Conservation (phyloP, 2,888 invertebrate species). For the Leucozona laternaria region DNA sequence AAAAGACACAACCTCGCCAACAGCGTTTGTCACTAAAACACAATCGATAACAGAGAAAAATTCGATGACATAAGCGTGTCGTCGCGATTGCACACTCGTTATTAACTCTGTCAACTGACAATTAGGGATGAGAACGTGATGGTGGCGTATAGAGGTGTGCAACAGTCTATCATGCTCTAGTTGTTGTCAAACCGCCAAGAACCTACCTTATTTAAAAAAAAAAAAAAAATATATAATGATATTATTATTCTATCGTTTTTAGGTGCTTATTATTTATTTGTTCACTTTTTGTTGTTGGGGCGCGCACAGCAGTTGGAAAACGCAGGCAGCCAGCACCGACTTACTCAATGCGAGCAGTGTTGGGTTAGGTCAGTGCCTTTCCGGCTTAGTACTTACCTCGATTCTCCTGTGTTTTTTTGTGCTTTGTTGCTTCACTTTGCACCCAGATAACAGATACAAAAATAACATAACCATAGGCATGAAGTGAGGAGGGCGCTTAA, state of each 20-base stretch:
- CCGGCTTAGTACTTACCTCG: slow-evolving; percentile 57
- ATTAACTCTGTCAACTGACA: slow-evolving; percentile 49
- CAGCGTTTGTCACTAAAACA: slow-evolving; percentile 26
- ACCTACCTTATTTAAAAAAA: slow-evolving; percentile 14
- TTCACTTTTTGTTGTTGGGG: slow-evolving; percentile 13
- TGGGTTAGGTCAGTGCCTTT: slow-evolving; percentile 70
- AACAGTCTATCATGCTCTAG: slow-evolving; percentile 62
- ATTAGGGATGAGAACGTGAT: slow-evolving; percentile 38
- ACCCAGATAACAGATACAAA: slow-evolving; percentile 62
- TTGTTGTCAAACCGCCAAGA: slow-evolving; percentile 58
- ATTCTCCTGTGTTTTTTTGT: slow-evolving; percentile 40
- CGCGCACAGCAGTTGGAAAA: neutral
- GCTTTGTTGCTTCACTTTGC: slow-evolving; percentile 50
- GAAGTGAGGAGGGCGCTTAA: slow-evolving; percentile 1
- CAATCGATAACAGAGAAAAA: slow-evolving; percentile 56
- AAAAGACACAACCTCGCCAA: slow-evolving; percentile 5
- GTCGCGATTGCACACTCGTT: slow-evolving; percentile 51
- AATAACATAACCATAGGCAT: neutral
- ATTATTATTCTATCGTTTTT: slow-evolving; percentile 36
- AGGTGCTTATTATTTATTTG: slow-evolving; percentile 21
- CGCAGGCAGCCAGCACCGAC: slow-evolving; percentile 16
- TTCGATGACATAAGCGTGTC: slow-evolving; percentile 62
- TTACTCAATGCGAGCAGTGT: slow-evolving; percentile 57
- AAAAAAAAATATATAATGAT: neutral
- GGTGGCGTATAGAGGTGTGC: slow-evolving; percentile 32